Conservation (phyloP, 2,113 vertebrate genomes). For the Alaudala cheleensis region DNA sequence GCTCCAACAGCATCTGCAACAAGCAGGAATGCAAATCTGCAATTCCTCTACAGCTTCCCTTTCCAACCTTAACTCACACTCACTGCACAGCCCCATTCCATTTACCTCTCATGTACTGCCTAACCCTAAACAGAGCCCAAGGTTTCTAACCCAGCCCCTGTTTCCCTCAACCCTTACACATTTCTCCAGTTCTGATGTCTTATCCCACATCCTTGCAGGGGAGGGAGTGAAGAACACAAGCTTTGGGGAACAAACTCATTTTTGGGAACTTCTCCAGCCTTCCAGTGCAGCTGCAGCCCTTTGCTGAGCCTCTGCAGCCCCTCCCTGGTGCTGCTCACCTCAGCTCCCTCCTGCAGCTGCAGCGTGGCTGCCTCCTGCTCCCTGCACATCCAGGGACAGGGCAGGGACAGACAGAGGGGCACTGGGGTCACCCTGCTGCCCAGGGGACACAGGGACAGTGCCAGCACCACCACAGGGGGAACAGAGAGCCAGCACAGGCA, state of each 20-base stretch:
- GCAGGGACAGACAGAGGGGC: constrained; percentile 9
- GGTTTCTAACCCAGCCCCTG: neutral
- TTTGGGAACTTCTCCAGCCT: neutral
- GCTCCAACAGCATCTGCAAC: neutral
- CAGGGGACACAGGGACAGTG: neutral
- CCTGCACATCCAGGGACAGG: constrained; percentile 78
- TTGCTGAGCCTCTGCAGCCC: neutral
- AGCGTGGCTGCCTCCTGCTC: constrained; percentile 86
- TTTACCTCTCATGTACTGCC: neutral
- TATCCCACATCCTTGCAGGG: neutral
- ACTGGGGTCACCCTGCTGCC: neutral
- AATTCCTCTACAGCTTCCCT: neutral
- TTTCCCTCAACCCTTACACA: neutral
- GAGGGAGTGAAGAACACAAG: neutral
- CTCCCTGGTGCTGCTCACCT: constrained; percentile 76
- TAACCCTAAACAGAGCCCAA: neutral
- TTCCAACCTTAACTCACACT: neutral
- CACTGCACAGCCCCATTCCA: accelerated
- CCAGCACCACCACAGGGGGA: neutral
- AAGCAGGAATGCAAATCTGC: neutral
- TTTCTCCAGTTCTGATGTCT: neutral
- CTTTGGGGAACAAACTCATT: neutral
- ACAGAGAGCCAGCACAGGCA: neutral
- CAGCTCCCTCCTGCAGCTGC: constrained; percentile 84
- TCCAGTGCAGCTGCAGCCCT: neutral